Evolutionary conservation across 2,888 invertebrate genomes (phyloP), one percentile per base, ranked within the genome.

Genomic region (Ormyrus labotus): DNA sequence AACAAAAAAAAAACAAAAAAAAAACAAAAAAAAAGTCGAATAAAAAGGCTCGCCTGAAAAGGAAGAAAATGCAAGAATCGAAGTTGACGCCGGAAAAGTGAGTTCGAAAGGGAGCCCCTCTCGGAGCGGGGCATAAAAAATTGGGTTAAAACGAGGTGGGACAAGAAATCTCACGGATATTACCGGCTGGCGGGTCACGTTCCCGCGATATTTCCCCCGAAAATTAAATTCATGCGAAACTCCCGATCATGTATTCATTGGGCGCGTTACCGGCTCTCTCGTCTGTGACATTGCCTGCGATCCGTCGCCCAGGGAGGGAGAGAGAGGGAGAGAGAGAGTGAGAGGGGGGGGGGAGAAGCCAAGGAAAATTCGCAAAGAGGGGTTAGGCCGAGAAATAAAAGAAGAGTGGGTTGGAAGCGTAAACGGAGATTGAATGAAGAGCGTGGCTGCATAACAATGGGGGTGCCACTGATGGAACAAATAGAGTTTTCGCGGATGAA

Each of bases 201-300:
- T 84, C 84, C 64, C 80, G 76, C 87, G 84, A 89, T 89, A 89
- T 88, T 87, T 89, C 84, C 84, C 34, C 77, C 78, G 85, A 86
- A 87, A 89, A 89, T 89, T 87, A 89, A 89, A 89, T 88, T 88
- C 86, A 87, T 85, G 85, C 85, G 85, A 85, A 79, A 76, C 83
- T 83, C 83, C 85, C 86, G 85, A 87, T 88, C 86, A 85, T 79
- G 88, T 87, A 87, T 88, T 88, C 88, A 87, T 88, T 86, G 86
- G 81, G 78, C 84, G 84, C 82, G 70, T 83, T 84, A 83, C 83
- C 53, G 9, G 48, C 47, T 2, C 34, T 34, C 34, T 34, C 34
- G 34, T 34, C 34, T 34, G 34, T 34, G 34, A 34, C 34, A 34
- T 34, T 34, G 34, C 34, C 34, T 34, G 34, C 34, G 34, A 34